Evolutionary conservation across 2,888 invertebrate species (phyloP), one percentile per base, ranked within the genome.

Genomic region (Melanostoma scalare): DNA sequence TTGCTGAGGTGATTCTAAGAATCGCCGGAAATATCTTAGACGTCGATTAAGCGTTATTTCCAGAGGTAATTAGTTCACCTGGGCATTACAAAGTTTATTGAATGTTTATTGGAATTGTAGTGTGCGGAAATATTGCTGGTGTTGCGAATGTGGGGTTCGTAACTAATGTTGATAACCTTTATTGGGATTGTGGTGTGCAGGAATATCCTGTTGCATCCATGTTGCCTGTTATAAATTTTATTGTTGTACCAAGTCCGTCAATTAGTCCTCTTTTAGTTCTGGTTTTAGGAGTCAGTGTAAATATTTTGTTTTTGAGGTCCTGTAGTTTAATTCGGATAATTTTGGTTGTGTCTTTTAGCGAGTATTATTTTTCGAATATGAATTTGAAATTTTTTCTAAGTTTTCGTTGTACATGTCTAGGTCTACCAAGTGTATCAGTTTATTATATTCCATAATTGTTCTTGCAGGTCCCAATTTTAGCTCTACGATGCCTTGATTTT

Each of bases 251-350:
- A 38, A 71, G 6, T 60, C 48, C 52, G 33, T 72, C n/a, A 48
- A 72, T 5, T 9, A 72, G 50, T 50, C 60, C 52, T 72, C 71
- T 60, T 76, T 48, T 76, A 6, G 52, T 63, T 65, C 60, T 63
- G n/a, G 10, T 60, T 60, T 3, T 60, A 60, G 60, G 42, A 60
- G 6, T 44, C 3, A 44, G 44, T 44, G 44, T 44, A 42, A 60
- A n/a, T 44, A 3, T 44, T 33, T 60, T 60, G 31, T 6, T 33
- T 60, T 44, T 2, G 31, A 50, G n/a, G 6, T 63, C 46, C 48
- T 35, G 10, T 50, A 63, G n/a, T 38, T 50, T 63, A 38, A 48
- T n/a, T 50, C 46, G 48, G 3, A 63, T n/a, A 20, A 63, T 48
- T 38, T 65, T 52, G 5, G 52, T 52, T 6, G 40, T 38, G 31